These are phyloP conservation scores for Ichneumon xanthorius DNA, from an alignment of 2,888 invertebrate genomes.

Conservation along the genomic window DNA sequence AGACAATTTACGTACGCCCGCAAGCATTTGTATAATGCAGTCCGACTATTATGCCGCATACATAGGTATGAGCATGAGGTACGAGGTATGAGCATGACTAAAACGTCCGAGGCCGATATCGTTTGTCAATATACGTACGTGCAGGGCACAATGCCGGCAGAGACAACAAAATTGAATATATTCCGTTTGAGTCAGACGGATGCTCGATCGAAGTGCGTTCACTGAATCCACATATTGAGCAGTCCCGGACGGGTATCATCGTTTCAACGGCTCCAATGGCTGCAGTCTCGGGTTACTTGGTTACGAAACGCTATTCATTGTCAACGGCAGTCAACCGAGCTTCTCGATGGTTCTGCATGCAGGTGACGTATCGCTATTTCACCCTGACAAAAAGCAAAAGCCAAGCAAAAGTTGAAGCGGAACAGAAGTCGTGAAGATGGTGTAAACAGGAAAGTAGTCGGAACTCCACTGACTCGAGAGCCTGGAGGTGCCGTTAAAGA, in stretches of 20 bases:
- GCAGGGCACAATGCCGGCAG: not conserved
- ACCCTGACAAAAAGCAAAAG: slow-evolving; percentile 71
- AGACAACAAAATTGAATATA: slow-evolving; percentile 23
- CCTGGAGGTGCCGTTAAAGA: slow-evolving; percentile 46
- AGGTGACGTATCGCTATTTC: slow-evolving; percentile 69
- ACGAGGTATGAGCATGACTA: not conserved
- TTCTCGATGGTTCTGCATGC: slow-evolving; percentile 49
- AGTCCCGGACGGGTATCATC: slow-evolving; percentile 3
- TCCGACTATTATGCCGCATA: not conserved
- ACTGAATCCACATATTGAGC: slow-evolving; percentile 20
- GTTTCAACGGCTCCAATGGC: slow-evolving; percentile 18
- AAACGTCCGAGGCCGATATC: not conserved
- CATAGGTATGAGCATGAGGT: not conserved
- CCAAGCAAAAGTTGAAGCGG: slow-evolving; percentile 1
- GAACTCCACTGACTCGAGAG: slow-evolving; percentile 31
- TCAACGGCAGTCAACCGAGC: slow-evolving; percentile 62
- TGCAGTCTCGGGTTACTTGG: slow-evolving; percentile 9
- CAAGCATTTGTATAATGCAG: not conserved
- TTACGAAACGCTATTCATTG: slow-evolving; percentile 57
- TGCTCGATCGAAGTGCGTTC: slow-evolving; percentile 24
- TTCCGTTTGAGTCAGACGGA: slow-evolving; percentile 10
- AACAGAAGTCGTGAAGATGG: slow-evolving; percentile 30
- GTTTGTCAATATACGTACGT: not conserved
- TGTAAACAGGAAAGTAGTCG: slow-evolving; percentile 34
- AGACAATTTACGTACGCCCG: not conserved